phyloP scores from a whole-genome alignment of 2,888 invertebrate genomes.

The Thumatha senex region DNA sequence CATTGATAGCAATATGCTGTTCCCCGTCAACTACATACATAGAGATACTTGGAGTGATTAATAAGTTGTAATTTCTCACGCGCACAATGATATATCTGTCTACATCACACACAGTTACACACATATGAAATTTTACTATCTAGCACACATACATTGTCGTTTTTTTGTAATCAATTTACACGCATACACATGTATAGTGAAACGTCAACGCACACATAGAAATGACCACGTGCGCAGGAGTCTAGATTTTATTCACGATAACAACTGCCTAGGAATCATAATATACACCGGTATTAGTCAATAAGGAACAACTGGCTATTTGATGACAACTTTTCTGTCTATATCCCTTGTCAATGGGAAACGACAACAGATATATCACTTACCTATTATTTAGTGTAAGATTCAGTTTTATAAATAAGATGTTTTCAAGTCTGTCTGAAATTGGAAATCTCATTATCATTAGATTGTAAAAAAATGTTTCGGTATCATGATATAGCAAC shows the following conservation, averaged over 20 bases:
- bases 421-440: too few relatives aligned
- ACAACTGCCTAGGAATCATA: conserved; percentile 8
- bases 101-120: not conserved
- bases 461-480: too few relatives aligned
- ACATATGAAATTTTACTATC: not conserved
- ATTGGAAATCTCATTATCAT: too few relatives aligned
- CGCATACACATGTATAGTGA: not conserved
- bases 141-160: not conserved
- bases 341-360: too few relatives aligned
- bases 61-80: conserved; percentile 21
- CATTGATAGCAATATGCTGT: conserved; percentile 19
- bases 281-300: conserved; percentile 6
- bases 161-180: conserved; percentile 2
- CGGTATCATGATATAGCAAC: too few relatives aligned
- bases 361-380: too few relatives aligned
- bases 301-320: conserved; percentile 11
- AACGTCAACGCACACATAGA: conserved; percentile 10
- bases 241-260: conserved; percentile 31
- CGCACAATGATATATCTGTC: not conserved
- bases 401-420: too few relatives aligned
- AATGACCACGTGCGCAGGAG: conserved; percentile 28
- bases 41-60: conserved; percentile 7
- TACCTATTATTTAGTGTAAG: too few relatives aligned
- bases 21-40: conserved; percentile 15
- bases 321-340: not conserved